Percentiles rank a stretch among this genome's conserved stretches.
phyloP scores from a whole-genome alignment of 1,140 invertebrate genomes.

The Nixonia krombeini region DNA sequence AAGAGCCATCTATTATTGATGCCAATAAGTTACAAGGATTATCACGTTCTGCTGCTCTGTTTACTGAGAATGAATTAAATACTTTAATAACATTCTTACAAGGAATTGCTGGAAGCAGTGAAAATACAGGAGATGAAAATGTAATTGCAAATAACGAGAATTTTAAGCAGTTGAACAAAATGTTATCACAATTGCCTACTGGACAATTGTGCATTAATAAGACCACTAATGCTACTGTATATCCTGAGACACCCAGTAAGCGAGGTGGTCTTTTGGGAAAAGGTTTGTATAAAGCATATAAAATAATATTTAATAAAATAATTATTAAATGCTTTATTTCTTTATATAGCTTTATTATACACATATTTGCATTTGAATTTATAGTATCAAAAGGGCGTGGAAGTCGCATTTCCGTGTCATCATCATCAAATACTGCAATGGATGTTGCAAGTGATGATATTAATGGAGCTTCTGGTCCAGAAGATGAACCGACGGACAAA shows the following conservation, averaged over 20 bases:
- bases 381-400: constrained; percentile 54
- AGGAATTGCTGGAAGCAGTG: constrained; percentile 36
- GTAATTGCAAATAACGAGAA: constrained; percentile 34
- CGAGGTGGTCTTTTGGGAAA: constrained; percentile 60
- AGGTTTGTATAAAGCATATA: constrained; percentile 48
- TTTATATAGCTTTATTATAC: constrained; percentile 1
- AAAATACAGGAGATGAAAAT: constrained; percentile 19
- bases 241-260: constrained; percentile 56
- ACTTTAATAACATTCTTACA: constrained; percentile 75
- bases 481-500: constrained; percentile 62
- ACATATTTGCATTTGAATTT: constrained; percentile 14
- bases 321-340: neutral
- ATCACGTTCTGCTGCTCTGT: constrained; percentile 76
- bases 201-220: constrained; percentile 46
- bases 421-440: constrained; percentile 47
- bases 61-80: constrained; percentile 79
- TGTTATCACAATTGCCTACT: constrained; percentile 59
- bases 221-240: constrained; percentile 41
- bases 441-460: constrained; percentile 62
- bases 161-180: constrained; percentile 59
- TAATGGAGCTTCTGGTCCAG: constrained; percentile 60
- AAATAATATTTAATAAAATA: neutral
- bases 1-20: constrained; percentile 73
- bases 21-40: constrained; percentile 76
- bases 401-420: constrained; percentile 48